A percentile compares a stretch with the other conserved stretches of the same genome.
Evolutionary conservation across 2,113 vertebrate species (phyloP).

Genomic region (Silurus glanis): DNA sequence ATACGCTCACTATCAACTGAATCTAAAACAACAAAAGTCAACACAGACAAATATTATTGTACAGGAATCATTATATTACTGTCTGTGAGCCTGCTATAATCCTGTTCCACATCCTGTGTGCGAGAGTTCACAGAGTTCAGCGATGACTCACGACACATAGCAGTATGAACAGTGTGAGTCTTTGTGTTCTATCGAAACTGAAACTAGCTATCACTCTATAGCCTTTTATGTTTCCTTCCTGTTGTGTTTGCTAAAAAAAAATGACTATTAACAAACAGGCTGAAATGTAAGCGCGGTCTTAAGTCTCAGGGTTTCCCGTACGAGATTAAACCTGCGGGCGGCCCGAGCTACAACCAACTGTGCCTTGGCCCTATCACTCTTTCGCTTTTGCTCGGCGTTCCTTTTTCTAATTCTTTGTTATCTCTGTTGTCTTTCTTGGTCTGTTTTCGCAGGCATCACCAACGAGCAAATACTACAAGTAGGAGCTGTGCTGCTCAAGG

Average conservation of each 20-base stretch:
- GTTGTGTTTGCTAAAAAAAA: neutral
- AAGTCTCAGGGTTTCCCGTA: neutral
- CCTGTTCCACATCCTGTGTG: neutral
- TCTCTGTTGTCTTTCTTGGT: neutral
- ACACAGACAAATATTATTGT: neutral
- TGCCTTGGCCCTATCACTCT: neutral
- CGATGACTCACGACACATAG: neutral
- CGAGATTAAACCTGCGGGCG: neutral
- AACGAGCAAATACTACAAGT: conserved; percentile 67
- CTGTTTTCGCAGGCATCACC: conserved; percentile 57
- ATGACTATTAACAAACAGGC: neutral
- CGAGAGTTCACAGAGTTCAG: neutral
- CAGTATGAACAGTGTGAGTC: neutral
- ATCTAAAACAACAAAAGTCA: neutral
- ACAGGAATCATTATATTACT: neutral
- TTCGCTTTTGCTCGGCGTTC: neutral
- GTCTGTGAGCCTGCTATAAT: neutral
- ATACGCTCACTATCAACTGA: neutral
- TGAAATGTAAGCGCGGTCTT: neutral
- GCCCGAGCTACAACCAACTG: neutral
- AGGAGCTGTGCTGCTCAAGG: conserved; percentile 65
- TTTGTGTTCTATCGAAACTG: conserved; percentile 23
- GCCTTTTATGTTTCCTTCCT: neutral
- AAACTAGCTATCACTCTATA: neutral
- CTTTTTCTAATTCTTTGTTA: neutral